Evolutionary conservation across 2,797 vertebrate species (phyloP), one percentile per base, ranked within the genome.

Genomic region (Melanitta fusca): DNA sequence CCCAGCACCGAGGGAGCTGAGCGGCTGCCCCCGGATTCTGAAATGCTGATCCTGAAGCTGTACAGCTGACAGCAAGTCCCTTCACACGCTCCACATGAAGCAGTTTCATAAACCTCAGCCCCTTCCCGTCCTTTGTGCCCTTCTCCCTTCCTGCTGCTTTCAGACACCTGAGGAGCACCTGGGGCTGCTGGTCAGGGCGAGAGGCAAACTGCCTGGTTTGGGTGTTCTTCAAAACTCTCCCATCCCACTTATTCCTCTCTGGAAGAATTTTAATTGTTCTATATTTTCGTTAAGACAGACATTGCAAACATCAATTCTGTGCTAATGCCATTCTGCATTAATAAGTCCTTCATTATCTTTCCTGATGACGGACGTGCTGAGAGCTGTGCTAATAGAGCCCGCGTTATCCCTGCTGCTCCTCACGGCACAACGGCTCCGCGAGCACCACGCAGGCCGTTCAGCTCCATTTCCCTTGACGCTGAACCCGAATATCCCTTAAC

Each of bases 121-220:
- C 47, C 47, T 45, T 58, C 57, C 17, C 12, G 49, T 9, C 53
- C 56, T 81, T 49, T 57, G 65, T 43, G 43, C 47, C 41, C n/a
- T 78, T 57, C 43, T 73, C 54, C 54, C n/a, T 51, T 24, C 53
- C 54, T 7, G 25, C 38, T 1, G 2, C 69, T 38, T 54, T 73
- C n/a, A 47, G 61, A 32, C 21, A 38, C 32, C 80, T 24, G 74
- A 80, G 13, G 4, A 60, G 25, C 41, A 53, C 14, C 75, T n/a
- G 11, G 1, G 41, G 28, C 36, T 83, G 93, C 51, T 69, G 16
- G n/a, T 19, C 61, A 36, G n/a, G 34, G 43, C 5, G 57, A 73
- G 5, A 22, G 73, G 22, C 32, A 60, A 10, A 22, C 0, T 68
- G 11, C 22, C 0, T 53, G 45, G 28, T 19, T 78, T 41, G 38